A percentile compares a stretch with the other conserved stretches of the same genome.
Evolutionary conservation across 2,113 vertebrate species (phyloP).

Genomic region (Pseudopodoces humilis): DNA sequence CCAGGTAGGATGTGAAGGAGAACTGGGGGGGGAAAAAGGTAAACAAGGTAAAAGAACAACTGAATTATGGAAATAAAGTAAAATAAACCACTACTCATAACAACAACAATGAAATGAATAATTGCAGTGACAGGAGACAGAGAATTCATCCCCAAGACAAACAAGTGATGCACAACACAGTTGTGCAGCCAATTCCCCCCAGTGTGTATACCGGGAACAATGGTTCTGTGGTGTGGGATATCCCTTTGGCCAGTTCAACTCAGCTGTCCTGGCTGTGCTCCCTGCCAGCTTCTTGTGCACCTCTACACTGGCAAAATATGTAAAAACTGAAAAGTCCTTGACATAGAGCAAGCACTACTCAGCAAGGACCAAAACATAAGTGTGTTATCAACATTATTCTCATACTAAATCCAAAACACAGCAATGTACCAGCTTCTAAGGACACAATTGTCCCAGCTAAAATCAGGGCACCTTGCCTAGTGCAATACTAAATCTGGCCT

Average conservation of each 20-base stretch:
- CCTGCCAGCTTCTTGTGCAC: neutral
- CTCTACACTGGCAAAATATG: neutral
- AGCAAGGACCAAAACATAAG: neutral
- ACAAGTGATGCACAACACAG: neutral
- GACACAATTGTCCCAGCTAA: neutral
- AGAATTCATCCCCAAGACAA: neutral
- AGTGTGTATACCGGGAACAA: too few species aligned
- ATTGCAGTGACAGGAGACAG: neutral
- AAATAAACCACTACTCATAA: neutral
- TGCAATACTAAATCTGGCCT: neutral
- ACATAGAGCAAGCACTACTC: neutral
- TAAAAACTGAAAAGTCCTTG: neutral
- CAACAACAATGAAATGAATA: neutral
- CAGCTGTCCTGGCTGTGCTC: neutral
- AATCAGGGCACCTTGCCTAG: neutral
- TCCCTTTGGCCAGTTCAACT: neutral
- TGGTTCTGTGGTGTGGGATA: neutral
- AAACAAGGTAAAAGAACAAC: neutral
- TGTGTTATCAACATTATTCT: neutral
- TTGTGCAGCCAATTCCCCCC: neutral
- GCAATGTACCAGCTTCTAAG: neutral
- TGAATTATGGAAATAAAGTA: neutral
- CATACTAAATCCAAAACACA: neutral
- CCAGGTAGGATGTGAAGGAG: neutral
- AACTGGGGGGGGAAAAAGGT: rapidly evolving